A percentile compares a stretch with the other conserved stretches of the same genome.
Conservation (phyloP, 2,113 vertebrate species). For the Pheucticus melanocephalus region DNA sequence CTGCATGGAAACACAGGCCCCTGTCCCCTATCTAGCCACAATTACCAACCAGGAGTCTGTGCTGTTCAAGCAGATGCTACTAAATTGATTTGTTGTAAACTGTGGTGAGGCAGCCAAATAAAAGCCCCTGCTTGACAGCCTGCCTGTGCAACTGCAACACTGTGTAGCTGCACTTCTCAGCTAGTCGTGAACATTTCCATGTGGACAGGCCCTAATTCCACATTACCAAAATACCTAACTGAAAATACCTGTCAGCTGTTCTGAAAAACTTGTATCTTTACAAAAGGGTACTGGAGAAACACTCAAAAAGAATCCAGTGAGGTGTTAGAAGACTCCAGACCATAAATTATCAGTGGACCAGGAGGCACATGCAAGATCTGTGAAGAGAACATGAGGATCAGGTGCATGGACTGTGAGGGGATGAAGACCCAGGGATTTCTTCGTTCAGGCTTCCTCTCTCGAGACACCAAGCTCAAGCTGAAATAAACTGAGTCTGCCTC, state of each 20-base stretch:
- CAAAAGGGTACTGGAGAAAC: not conserved
- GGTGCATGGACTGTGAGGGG: not conserved
- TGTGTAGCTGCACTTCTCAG: not conserved
- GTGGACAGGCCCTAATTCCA: not conserved
- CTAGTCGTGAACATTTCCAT: not conserved
- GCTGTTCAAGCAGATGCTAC: not conserved
- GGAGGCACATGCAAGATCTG: accelerated
- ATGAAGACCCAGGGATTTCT: not conserved
- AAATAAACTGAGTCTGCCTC: not conserved
- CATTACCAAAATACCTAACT: not conserved
- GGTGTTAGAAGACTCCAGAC: not conserved
- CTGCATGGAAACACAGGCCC: accelerated
- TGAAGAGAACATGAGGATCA: not conserved
- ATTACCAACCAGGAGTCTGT: not conserved
- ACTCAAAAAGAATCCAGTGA: not conserved
- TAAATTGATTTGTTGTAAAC: not conserved
- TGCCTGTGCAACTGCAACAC: not conserved
- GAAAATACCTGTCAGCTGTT: not conserved
- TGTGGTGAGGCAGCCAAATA: not conserved
- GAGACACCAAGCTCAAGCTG: not conserved
- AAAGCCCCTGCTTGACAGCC: not conserved
- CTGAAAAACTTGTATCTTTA: not conserved
- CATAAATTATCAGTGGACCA: not conserved
- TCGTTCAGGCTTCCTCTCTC: not conserved
- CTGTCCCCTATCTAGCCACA: not conserved